These are phyloP conservation scores for Otolemur crassicaudatus DNA, from an alignment of 2,797 vertebrate species.

Conservation along the genomic window DNA sequence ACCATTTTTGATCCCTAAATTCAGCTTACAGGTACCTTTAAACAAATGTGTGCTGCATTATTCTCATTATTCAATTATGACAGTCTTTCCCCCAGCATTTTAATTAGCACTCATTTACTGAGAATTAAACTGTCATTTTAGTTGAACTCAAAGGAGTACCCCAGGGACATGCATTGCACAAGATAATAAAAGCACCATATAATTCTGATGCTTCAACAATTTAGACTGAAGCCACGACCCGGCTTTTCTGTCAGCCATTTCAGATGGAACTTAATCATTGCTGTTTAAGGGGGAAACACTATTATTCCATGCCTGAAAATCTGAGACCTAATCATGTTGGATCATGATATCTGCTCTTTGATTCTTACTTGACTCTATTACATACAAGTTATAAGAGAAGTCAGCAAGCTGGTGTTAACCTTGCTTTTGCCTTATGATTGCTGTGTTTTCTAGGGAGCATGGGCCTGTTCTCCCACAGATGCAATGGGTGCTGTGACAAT, in stretches of 20 bases:
- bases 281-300: background rate
- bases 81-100: conserved; percentile 83
- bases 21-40: conserved; percentile 74
- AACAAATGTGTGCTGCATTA: conserved; percentile 79
- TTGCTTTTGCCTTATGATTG: background rate
- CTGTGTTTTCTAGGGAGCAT: background rate
- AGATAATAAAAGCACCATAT: conserved; percentile 84
- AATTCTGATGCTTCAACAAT: conserved; percentile 81
- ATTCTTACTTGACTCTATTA: background rate
- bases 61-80: conserved; percentile 83
- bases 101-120: conserved; percentile 86
- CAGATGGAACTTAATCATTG: conserved; percentile 60
- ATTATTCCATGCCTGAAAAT: conserved; percentile 24
- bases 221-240: conserved; percentile 77
- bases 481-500: too few relatives aligned
- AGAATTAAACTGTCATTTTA: conserved; percentile 83
- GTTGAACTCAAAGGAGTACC: conserved; percentile 83
- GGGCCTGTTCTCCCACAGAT: background rate
- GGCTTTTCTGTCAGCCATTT: conserved; percentile 75
- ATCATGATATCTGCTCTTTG: conserved; percentile 41
- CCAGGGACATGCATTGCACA: conserved; percentile 83
- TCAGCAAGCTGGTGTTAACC: background rate
- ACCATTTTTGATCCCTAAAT: conserved; percentile 73
- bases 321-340: conserved; percentile 23
- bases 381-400: background rate